A percentile compares a stretch with the other conserved stretches of the same genome.
Evolutionary conservation across 2,113 vertebrate genomes (phyloP).

Genomic region (Amia ocellicauda): DNA sequence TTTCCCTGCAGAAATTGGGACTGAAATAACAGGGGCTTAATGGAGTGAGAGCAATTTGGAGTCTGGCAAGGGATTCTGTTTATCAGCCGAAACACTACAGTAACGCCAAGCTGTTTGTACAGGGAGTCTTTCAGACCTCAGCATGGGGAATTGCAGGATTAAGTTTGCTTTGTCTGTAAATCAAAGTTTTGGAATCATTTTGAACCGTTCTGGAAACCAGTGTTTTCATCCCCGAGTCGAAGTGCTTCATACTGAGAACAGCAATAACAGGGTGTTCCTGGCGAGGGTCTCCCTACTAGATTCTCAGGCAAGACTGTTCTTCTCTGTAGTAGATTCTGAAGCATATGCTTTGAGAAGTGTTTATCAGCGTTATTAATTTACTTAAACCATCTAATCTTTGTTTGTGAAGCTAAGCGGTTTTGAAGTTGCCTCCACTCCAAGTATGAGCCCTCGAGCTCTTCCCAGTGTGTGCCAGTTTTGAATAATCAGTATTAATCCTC

Average conservation of each 20-base stretch:
- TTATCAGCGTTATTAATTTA: not conserved
- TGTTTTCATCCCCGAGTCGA: not conserved
- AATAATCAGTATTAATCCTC: not conserved
- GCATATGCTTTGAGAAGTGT: not conserved
- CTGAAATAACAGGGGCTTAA: conserved; percentile 17
- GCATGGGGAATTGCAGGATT: not conserved
- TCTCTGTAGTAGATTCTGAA: not conserved
- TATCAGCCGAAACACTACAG: conserved; percentile 5
- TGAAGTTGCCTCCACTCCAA: not conserved
- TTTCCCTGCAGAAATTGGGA: not conserved
- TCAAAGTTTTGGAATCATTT: not conserved
- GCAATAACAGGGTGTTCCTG: not conserved
- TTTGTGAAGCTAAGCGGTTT: conserved; percentile 3
- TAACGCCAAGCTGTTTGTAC: conserved; percentile 5
- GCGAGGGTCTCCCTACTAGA: not conserved
- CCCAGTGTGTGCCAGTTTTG: not conserved
- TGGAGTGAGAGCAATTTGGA: conserved; percentile 11
- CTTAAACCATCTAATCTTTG: not conserved
- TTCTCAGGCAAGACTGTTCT: not conserved
- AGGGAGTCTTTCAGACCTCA: not conserved
- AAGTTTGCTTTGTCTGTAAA: not conserved
- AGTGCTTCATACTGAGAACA: not conserved
- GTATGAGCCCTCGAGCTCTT: not conserved
- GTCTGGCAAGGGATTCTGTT: conserved; percentile 1
- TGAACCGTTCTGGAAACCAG: not conserved